Evolutionary conservation across 1,140 invertebrate species (phyloP), one percentile per base, ranked within the genome.

Genomic region (Ceratina japonica): DNA sequence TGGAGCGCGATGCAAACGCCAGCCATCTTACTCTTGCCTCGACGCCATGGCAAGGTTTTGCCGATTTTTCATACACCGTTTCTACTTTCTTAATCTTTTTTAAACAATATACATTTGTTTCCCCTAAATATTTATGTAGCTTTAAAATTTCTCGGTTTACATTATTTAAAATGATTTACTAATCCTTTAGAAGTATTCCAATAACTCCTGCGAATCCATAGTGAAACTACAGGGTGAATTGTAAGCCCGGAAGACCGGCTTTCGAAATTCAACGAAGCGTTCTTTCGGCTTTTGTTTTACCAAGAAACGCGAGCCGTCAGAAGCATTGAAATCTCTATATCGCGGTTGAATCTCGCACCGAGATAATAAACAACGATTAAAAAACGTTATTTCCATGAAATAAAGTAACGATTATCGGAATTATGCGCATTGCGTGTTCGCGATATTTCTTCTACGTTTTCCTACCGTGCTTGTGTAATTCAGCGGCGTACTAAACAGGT

Each of bases 1-100:
- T 70, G 49, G 69, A 78, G 75, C 75, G 75, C 75, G 75, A 83
- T 84, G 82, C 78, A 77, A 66, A 84, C 78, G 72, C 83, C 37
- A 69, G 83, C 83, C 83, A 84, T 84, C 82, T 84, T 84, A 78
- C 51, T 49, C 72, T 49, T 72, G 58, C 69, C 62, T 69, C 58
- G 82, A 83, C 83, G 63, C 82, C 61, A 83, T 84, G 78, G 74
- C 79, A 70, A 70, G 62, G 69, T 44, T 62, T 27, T 76, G 74
- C 77, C 72, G 71, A 84, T 83, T 65, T 72, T 76, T 74, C 54
- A 22, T 20, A n/a, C 75, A 27, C 59, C 10, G 12, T 44, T 51
- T 59, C n/a, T n/a, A n/a, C 18, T 65, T 64, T 54, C 16, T 24
- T 20, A 18, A 73, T 51, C 24, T n/a, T 1, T 20, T 15, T 54